Evolutionary conservation across 2,113 vertebrate genomes (phyloP).

Genomic region (Holacanthus passer): DNA sequence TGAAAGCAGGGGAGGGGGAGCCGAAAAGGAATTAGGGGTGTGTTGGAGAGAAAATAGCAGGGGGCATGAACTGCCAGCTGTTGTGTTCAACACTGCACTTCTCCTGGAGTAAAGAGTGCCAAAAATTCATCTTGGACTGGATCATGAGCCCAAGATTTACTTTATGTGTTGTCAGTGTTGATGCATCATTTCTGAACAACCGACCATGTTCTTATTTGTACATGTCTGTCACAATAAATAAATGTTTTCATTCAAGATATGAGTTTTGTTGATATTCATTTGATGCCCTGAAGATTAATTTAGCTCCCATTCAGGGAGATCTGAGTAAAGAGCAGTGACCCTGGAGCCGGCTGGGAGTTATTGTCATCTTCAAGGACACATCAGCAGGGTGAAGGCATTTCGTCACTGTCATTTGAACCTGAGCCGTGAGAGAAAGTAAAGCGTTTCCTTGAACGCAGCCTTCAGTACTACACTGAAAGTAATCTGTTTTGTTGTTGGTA

Average conservation of each 20-base stretch:
- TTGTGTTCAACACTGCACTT: conserved; percentile 86
- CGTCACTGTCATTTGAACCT: conserved; percentile 15
- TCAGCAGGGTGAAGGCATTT: neutral
- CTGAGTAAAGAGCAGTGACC: conserved; percentile 8
- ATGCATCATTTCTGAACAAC: conserved; percentile 41
- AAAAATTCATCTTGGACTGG: conserved; percentile 74
- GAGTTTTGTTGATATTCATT: neutral
- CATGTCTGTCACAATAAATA: neutral
- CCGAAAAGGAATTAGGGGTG: conserved; percentile 72
- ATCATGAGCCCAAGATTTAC: conserved; percentile 45
- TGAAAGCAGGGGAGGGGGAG: conserved; percentile 77
- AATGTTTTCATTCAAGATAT: neutral
- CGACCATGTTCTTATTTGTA: conserved; percentile 5
- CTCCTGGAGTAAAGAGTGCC: conserved; percentile 64
- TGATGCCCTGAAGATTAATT: conserved; percentile 4
- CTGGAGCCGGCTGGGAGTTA: conserved; percentile 10
- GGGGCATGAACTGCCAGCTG: conserved; percentile 86
- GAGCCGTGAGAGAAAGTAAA: conserved; percentile 23
- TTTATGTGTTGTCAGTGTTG: conserved; percentile 44
- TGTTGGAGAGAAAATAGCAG: conserved; percentile 69
- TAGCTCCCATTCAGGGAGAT: conserved; percentile 1
- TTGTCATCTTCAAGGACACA: too few relatives aligned
- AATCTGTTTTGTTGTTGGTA: conserved; percentile 8
- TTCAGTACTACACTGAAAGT: conserved; percentile 6
- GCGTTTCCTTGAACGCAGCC: conserved; percentile 28